These are phyloP conservation scores for Lepisosteus osseus DNA, from an alignment of 2,113 vertebrate genomes.

Conservation along the genomic window DNA sequence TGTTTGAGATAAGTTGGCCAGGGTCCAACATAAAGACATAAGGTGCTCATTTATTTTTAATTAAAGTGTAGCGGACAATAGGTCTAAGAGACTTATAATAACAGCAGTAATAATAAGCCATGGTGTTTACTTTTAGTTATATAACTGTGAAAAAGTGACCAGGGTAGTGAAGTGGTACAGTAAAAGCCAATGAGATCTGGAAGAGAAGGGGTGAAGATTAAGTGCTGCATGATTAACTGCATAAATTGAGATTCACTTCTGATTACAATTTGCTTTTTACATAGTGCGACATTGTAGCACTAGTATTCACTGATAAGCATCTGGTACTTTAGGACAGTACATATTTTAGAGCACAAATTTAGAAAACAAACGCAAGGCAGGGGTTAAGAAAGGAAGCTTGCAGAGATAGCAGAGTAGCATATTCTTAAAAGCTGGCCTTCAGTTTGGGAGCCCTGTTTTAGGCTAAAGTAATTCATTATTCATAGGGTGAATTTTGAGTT, in stretches of 20 bases:
- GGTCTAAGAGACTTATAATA: neutral
- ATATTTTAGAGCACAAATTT: neutral
- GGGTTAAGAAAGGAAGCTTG: neutral
- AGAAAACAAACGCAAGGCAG: neutral
- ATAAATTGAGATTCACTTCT: neutral
- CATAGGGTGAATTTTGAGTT: no score
- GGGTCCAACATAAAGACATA: conserved; percentile 43
- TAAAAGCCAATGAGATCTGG: neutral
- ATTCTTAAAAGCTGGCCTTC: no score
- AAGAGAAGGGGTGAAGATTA: neutral
- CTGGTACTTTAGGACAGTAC: neutral
- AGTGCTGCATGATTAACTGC: neutral
- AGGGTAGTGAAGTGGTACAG: neutral
- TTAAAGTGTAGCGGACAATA: conserved; percentile 27
- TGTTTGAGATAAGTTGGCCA: conserved; percentile 32
- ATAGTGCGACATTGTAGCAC: neutral
- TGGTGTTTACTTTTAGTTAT: neutral
- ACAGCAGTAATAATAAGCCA: neutral
- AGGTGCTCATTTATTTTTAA: conserved; percentile 44
- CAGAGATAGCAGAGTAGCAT: no score
- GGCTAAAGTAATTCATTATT: no score
- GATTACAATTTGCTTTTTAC: neutral
- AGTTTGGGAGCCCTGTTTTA: no score
- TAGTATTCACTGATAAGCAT: neutral
- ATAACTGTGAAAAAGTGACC: neutral